Percentiles rank a stretch among this genome's conserved stretches.
phyloP scores from a whole-genome alignment of 1,140 invertebrate species.

The Sarcophaga bullata region DNA sequence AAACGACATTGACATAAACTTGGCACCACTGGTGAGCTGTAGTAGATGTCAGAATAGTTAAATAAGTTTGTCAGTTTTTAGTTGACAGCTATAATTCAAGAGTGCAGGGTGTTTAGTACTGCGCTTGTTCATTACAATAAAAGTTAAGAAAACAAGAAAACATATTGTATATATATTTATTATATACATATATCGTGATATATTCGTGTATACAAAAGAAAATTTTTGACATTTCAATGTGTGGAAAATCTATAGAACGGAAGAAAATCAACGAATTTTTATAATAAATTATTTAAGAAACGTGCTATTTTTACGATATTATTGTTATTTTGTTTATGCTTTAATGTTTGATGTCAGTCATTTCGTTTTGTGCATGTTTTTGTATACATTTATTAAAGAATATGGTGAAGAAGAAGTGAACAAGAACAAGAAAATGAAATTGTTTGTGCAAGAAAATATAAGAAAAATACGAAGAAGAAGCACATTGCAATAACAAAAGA shows the following conservation, averaged over 20 bases:
- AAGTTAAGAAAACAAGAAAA: neutral
- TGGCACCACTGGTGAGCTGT: neutral
- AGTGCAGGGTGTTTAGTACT: constrained; percentile 32
- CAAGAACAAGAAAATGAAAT: constrained; percentile 17
- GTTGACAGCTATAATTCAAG: constrained; percentile 41
- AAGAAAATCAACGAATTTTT: no score
- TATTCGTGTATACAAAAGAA: neutral
- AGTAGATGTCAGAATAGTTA: constrained; percentile 26
- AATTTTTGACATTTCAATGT: no score
- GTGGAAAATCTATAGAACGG: no score
- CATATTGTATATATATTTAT: neutral
- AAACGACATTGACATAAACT: neutral
- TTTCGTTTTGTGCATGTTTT: neutral
- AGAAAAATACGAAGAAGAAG: constrained; percentile 11
- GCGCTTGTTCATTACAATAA: constrained; percentile 35
- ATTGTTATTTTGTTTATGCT: constrained; percentile 22
- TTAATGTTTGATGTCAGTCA: constrained; percentile 14
- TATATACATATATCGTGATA: neutral
- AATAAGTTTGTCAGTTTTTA: constrained; percentile 32
- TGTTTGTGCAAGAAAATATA: neutral
- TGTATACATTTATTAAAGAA: constrained; percentile 15
- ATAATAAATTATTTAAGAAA: no score
- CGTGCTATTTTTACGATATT: neutral
- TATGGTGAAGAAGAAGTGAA: neutral
- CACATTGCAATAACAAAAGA: neutral